Percentiles rank a stretch among this genome's conserved stretches.
phyloP scores from a whole-genome alignment of 2,888 invertebrate genomes.

The Cryptosula pallasiana region DNA sequence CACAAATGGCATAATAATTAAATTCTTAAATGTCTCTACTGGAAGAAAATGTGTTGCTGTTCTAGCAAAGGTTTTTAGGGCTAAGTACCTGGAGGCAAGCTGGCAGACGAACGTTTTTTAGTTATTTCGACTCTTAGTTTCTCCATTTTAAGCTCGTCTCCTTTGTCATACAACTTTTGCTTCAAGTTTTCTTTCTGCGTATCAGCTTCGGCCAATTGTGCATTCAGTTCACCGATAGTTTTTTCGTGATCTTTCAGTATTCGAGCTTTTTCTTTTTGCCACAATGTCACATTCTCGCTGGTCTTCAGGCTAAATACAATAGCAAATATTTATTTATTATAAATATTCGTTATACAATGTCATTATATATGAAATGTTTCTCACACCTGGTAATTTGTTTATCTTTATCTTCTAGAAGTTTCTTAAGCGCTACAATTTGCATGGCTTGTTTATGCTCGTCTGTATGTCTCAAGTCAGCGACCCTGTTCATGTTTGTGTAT shows the following conservation, averaged over 20 bases:
- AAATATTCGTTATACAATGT: no score
- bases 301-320: neutral
- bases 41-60: no score
- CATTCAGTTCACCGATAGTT: neutral
- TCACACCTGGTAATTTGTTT: constrained; percentile 15
- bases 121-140: constrained; percentile 7
- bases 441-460: constrained; percentile 14
- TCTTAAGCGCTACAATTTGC: neutral
- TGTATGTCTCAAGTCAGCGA: constrained; percentile 10
- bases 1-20: no score
- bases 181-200: neutral
- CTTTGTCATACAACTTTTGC: neutral
- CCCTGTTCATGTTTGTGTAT: constrained; percentile 3
- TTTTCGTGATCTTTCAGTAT: constrained; percentile 12
- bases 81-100: neutral
- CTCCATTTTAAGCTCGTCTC: neutral
- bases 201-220: neutral
- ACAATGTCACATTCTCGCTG: constrained; percentile 7
- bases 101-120: constrained; percentile 9
- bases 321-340: no score
- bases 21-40: no score
- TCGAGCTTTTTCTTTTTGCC: constrained; percentile 19
- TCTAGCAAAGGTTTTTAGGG: no score
- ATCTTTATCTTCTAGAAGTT: neutral
- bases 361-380: no score